phyloP scores from a whole-genome alignment of 2,797 vertebrate species.

The Decapterus maruadsi region DNA sequence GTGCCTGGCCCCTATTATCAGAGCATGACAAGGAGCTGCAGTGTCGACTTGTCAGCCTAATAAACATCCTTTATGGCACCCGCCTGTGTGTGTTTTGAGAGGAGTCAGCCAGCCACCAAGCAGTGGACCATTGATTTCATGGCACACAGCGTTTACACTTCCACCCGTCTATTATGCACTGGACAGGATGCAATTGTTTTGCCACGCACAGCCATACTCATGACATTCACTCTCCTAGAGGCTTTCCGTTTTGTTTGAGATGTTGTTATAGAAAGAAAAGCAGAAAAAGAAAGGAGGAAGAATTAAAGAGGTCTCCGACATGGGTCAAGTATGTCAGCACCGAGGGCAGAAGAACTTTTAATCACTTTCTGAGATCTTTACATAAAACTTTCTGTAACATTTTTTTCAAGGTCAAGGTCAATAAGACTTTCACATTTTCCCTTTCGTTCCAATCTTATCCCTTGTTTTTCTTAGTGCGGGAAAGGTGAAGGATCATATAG shows the following conservation, averaged over 20 bases:
- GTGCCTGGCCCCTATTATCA: constrained; percentile 78
- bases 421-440: constrained; percentile 45
- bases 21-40: constrained; percentile 81
- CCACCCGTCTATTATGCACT: constrained; percentile 61
- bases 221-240: constrained; percentile 56
- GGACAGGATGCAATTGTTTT: constrained; percentile 77
- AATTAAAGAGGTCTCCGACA: constrained; percentile 31
- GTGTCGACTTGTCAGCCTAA: constrained; percentile 81
- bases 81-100: constrained; percentile 70
- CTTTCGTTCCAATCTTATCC: constrained; percentile 33
- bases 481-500: constrained; percentile 35
- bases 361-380: constrained; percentile 43
- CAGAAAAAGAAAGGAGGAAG: constrained; percentile 1
- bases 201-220: constrained; percentile 66
- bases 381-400: constrained; percentile 30
- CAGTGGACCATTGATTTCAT: constrained; percentile 79
- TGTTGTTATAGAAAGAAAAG: constrained; percentile 10
- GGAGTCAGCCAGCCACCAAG: constrained; percentile 67
- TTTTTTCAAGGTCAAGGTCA: constrained; percentile 47
- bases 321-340: constrained; percentile 17
- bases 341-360: constrained; percentile 25
- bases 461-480: constrained; percentile 18
- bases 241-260: constrained; percentile 41
- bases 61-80: constrained; percentile 83
- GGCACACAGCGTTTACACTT: constrained; percentile 67